Evolutionary conservation across 2,797 vertebrate species (phyloP), one percentile per base, ranked within the genome.

Genomic region (Lithobates sylvaticus): DNA sequence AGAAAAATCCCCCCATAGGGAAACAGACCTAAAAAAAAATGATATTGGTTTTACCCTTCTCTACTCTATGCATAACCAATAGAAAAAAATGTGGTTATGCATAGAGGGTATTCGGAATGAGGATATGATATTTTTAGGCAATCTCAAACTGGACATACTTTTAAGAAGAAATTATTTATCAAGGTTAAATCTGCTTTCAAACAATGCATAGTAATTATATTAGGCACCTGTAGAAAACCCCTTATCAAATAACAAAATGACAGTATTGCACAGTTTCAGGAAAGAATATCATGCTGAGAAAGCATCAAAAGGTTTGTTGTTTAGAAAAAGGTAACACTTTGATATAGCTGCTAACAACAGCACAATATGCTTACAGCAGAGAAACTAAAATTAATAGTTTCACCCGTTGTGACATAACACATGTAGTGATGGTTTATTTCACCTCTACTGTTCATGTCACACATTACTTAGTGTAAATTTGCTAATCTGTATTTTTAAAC

Each of bases 301-400:
- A 81, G 84, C 81, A 85, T 87, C 86, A 87, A 39, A 32, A 79
- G 65, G 78, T 54, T 16, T 76, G 54, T 50, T 80, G 76, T 36
- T 78, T 84, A 88, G 58, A 70, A 75, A 85, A 84, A 88, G 87
- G 88, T 82, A 86, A 81, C 85, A 88, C 80, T 84, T 88, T 86
- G 88, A 85, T 76, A 78, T 86, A 85, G 76, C 73, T 88, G 78
- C 88, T 89, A 91, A 89, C 61, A 89, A 81, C 77, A 88, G 0
- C 21, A 73, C 78, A 84, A 82, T 89, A 44, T 90, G 89, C 89
- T 91, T 89, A 89, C 81, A 81, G 68, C 81, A 85, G 68, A 84
- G 54, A 76, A 88, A 87, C 71, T 50, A 36, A 83, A 77, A 83
- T 77, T 54, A 84, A 82, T 77, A 76, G 18, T 18, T 72, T 89